Percentiles rank a stretch among this genome's conserved stretches.
Evolutionary conservation across 2,113 vertebrate genomes (phyloP).

Genomic region (Rhegmatorhina hoffmannsi): DNA sequence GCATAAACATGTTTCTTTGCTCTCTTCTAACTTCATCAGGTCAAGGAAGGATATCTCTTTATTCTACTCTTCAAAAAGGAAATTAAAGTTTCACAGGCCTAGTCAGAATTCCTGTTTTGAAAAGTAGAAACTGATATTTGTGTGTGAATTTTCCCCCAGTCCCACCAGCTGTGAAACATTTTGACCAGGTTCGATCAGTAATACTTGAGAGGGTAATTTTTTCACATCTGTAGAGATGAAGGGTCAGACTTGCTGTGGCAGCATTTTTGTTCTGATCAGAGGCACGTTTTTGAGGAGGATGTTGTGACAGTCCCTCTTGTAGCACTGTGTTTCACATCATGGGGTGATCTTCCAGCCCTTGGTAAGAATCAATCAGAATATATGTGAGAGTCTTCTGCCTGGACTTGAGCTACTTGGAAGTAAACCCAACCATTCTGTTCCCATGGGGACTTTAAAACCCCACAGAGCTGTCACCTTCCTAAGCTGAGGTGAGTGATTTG

Average conservation of each 20-base stretch:
- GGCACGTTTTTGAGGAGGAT: rapidly evolving
- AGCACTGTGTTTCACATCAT: not conserved
- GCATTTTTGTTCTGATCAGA: not conserved
- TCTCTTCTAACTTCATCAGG: not conserved
- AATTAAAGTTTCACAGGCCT: not conserved
- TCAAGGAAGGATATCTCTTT: not conserved
- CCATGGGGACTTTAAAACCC: not conserved
- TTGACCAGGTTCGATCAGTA: not conserved
- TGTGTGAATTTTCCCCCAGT: not conserved
- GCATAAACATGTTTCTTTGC: not conserved
- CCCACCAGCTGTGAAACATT: not conserved
- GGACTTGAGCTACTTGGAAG: not conserved
- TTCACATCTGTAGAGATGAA: not conserved
- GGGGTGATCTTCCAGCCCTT: not conserved
- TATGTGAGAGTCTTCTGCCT: not conserved
- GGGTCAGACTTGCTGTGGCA: not conserved
- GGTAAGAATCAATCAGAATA: not conserved
- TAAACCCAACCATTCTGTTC: not conserved
- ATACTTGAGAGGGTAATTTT: not conserved
- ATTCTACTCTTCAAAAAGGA: not conserved
- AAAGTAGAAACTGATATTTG: not conserved
- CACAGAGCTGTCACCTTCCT: not conserved
- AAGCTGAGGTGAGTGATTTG: not conserved
- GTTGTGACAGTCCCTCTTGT: not conserved
- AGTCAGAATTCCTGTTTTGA: not conserved